Conservation (phyloP, 1,140 invertebrate genomes). For the Drosophila neocordata region DNA sequence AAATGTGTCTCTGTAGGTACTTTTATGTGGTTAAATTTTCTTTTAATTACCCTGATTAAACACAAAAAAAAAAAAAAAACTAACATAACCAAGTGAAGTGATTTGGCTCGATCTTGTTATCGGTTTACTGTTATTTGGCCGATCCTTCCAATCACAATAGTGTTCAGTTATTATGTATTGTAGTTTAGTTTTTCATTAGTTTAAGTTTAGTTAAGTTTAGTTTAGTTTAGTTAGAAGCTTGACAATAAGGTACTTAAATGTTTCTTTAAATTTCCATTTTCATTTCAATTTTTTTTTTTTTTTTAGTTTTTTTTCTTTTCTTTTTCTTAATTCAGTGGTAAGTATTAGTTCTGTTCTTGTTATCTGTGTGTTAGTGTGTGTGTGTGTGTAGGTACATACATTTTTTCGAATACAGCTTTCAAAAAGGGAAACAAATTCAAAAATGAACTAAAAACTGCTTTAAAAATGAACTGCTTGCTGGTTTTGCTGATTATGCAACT, state of each 20-base stretch:
- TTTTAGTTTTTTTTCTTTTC: no score
- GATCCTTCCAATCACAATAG: background rate
- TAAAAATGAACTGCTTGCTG: background rate
- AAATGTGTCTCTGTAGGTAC: conserved; percentile 56
- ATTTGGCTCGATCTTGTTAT: conserved; percentile 1
- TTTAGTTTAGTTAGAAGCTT: conserved; percentile 58
- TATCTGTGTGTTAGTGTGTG: conserved; percentile 16
- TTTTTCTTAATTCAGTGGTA: conserved; percentile 55
- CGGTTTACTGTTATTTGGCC: background rate
- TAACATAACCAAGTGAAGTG: background rate
- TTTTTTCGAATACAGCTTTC: background rate
- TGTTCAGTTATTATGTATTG: background rate
- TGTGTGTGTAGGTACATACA: conserved; percentile 58
- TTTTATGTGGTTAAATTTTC: conserved; percentile 27
- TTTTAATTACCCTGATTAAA: conserved; percentile 52
- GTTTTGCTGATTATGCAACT: no score
- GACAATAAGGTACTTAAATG: conserved; percentile 70
- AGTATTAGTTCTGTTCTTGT: conserved; percentile 33
- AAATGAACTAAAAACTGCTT: conserved; percentile 27
- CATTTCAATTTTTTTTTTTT: background rate
- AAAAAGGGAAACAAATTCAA: conserved; percentile 47
- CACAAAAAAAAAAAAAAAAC: background rate
- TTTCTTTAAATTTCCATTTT: conserved; percentile 65
- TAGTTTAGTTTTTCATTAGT: conserved; percentile 7
- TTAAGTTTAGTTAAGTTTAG: conserved; percentile 13